Conservation (phyloP, 1,140 invertebrate species). For the Hycleus phaleratus region DNA sequence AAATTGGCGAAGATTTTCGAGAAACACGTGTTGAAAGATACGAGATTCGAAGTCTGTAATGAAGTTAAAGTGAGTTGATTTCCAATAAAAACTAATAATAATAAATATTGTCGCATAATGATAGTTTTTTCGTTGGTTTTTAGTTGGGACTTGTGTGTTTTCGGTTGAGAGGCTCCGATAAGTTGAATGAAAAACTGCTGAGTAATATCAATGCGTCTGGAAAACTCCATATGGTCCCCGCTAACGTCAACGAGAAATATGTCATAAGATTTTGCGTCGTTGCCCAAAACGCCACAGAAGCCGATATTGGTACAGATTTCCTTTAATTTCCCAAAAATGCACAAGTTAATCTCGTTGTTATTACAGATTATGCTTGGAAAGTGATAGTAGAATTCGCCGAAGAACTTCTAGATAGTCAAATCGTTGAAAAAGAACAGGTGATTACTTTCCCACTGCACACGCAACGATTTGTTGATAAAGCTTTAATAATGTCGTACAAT, state of each 20-base stretch:
- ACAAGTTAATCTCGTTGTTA: not conserved
- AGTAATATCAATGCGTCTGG: slow-evolving; percentile 93
- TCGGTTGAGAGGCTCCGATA: slow-evolving; percentile 76
- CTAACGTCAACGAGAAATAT: slow-evolving; percentile 81
- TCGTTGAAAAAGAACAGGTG: slow-evolving; percentile 50
- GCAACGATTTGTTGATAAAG: too few species aligned
- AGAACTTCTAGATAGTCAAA: slow-evolving; percentile 65
- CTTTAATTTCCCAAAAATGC: not conserved
- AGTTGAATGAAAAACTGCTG: slow-evolving; percentile 88
- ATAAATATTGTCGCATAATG: not conserved
- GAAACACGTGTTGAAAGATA: slow-evolving; percentile 70
- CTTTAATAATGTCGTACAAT: too few species aligned
- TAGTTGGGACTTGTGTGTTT: slow-evolving; percentile 80
- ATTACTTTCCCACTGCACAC: too few species aligned
- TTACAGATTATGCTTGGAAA: slow-evolving; percentile 80
- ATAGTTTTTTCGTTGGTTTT: slow-evolving; percentile 20
- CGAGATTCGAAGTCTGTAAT: slow-evolving; percentile 90
- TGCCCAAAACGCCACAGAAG: slow-evolving; percentile 78
- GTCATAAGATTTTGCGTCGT: slow-evolving; percentile 95
- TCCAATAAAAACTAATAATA: not conserved
- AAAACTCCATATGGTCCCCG: slow-evolving; percentile 95
- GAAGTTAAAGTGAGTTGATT: slow-evolving; percentile 75
- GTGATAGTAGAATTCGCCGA: slow-evolving; percentile 78
- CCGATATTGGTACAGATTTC: slow-evolving; percentile 68
- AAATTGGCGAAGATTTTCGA: slow-evolving; percentile 92